Conservation (phyloP, 2,888 invertebrate species). For the Epicampocera succincta region DNA sequence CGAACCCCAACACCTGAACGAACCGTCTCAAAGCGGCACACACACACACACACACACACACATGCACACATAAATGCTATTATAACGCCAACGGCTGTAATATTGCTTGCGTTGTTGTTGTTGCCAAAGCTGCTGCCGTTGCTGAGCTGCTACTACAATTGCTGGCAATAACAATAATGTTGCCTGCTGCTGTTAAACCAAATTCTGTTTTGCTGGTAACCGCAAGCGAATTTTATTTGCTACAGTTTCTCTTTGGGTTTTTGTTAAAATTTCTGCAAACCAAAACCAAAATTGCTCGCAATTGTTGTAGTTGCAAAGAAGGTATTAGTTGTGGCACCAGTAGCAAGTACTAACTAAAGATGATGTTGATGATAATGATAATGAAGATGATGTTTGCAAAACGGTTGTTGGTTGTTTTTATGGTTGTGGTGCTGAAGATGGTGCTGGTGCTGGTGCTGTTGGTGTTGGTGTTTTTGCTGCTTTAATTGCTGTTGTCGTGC, state of each 20-base stretch:
- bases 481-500: slow-evolving; percentile 59
- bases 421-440: slow-evolving; percentile 5
- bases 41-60: no score
- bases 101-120: slow-evolving; percentile 57
- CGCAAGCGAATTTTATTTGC: slow-evolving; percentile 55
- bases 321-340: slow-evolving; percentile 40
- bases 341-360: slow-evolving; percentile 3
- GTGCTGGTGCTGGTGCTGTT: slow-evolving; percentile 1
- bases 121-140: slow-evolving; percentile 34
- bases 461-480: no score
- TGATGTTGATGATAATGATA: slow-evolving; percentile 37
- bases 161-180: slow-evolving; percentile 39
- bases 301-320: neutral
- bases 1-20: slow-evolving; percentile 6
- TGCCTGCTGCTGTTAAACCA: slow-evolving; percentile 55
- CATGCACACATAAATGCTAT: no score
- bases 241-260: slow-evolving; percentile 11
- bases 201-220: slow-evolving; percentile 52
- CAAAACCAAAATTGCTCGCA: neutral
- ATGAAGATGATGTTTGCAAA: slow-evolving; percentile 38
- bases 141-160: slow-evolving; percentile 50
- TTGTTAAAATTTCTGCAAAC: neutral
- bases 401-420: slow-evolving; percentile 1
- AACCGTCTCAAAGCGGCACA: slow-evolving; percentile 36
- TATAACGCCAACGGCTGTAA: slow-evolving; percentile 53